A percentile compares a stretch with the other conserved stretches of the same genome.
These are phyloP conservation scores for Cetoscarus ocellatus DNA, from an alignment of 2,797 vertebrate species.

Conservation along the genomic window DNA sequence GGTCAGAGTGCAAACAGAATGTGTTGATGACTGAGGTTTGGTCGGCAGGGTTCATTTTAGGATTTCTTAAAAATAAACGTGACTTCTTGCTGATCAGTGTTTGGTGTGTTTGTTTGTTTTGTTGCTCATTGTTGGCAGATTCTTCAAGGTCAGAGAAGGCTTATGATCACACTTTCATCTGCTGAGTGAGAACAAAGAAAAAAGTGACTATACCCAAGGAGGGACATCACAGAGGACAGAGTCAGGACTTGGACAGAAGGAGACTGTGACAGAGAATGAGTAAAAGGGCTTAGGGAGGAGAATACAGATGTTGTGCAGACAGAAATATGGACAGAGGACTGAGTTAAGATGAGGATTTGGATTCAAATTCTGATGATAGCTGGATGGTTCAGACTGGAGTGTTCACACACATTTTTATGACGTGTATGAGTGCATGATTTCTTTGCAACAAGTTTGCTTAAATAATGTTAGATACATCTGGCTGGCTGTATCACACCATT, in stretches of 20 bases:
- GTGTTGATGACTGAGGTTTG: constrained; percentile 20
- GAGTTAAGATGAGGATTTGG: not conserved
- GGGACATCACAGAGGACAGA: not conserved
- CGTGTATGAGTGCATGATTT: not conserved
- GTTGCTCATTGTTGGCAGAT: not conserved
- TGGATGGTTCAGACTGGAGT: not conserved
- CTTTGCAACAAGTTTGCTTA: not conserved
- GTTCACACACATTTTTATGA: not conserved
- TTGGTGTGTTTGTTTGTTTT: constrained; percentile 1
- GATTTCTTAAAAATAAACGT: not conserved
- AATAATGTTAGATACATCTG: not conserved
- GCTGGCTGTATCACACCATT: not conserved
- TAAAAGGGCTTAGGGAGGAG: not conserved
- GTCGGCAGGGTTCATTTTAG: not conserved
- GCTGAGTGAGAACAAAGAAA: constrained; percentile 10
- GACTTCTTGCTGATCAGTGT: constrained; percentile 11
- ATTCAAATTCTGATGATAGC: not conserved
- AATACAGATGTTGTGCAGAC: not conserved
- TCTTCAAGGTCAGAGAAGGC: constrained; percentile 10
- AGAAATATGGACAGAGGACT: not conserved
- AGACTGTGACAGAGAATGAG: not conserved
- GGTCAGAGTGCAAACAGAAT: not conserved
- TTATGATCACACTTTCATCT: constrained; percentile 15
- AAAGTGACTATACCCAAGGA: not conserved
- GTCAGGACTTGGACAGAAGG: not conserved